Base-by-base conservation (phyloP, 2,888 invertebrate genomes). In the Falcaria lacertinaria region DNA sequence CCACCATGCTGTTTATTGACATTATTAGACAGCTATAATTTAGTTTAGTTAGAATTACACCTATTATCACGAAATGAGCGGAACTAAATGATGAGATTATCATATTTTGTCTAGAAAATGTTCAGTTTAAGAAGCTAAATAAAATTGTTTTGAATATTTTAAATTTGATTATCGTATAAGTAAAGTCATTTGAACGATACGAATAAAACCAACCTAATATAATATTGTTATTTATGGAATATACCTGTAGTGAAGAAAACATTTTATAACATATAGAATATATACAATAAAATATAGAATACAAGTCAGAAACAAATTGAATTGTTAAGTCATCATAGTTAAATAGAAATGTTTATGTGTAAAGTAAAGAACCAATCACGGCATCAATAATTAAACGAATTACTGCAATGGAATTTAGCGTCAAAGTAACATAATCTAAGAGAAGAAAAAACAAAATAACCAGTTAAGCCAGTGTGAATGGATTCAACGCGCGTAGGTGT, bases 401-500 rank as follows among this genome's bases (percentile, higher is more conserved):
- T 7, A 25, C 19, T 22, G 22, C 11, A 22, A 37, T 37, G 22
- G 22, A 37, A 37, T 25, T 37, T 22, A 37, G 22, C 37, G 25
- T 37, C 15, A 22, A 22, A 37, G 37, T 37, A 37, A 25, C 15
- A 37, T 5, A 7, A 1, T 37, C 15, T 14, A 11, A 28, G 28
- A 28, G 28, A 36, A n/a, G 22, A 22, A 36, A 34, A 37, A 37
- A 37, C 22, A 25, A 37, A 37, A 25, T 37, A 37, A 37, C 37
- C 37, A 25, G 37, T 37, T 64, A 11, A 28, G 28, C 62, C 64
- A 66, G 57, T 65, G 72, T 69, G 69, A 64, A 73, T 63, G 62
- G 56, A 52, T 56, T 42, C 36, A 47, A 46, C 39, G 39, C 41
- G 72, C 69, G 80, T 80, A 74, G 83, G 84, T 65, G 83, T 69